Evolutionary conservation across 2,113 vertebrate genomes (phyloP).

Genomic region (Dipodomys ordii): DNA sequence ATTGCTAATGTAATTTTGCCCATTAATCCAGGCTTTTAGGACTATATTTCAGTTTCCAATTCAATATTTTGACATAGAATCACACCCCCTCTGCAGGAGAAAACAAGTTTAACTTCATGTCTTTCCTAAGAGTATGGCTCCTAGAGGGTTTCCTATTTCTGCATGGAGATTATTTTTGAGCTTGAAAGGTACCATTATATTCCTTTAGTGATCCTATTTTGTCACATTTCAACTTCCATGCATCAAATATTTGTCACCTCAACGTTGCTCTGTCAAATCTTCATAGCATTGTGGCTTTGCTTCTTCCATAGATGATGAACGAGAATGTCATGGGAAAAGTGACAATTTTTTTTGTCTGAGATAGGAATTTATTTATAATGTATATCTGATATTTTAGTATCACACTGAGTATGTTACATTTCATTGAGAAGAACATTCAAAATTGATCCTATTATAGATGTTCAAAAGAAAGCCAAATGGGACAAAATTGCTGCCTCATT

Average conservation of each 20-base stretch:
- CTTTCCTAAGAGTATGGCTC: conserved; percentile 45
- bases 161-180: background rate
- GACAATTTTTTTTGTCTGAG: no score
- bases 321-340: no score
- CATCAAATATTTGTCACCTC: no score
- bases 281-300: no score
- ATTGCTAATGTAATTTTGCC: conserved; percentile 42
- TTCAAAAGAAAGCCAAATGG: conserved; percentile 50
- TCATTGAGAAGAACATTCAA: conserved; percentile 17
- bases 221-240: no score
- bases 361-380: no score
- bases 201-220: no score
- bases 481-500: background rate
- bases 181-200: no score
- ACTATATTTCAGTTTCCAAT: conserved; percentile 46
- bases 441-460: conserved; percentile 27
- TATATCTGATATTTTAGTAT: no score
- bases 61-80: conserved; percentile 63
- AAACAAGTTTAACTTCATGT: conserved; percentile 6
- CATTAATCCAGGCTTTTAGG: conserved; percentile 32
- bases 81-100: background rate
- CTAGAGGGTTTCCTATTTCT: conserved; percentile 21
- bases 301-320: no score
- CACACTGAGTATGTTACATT: conserved; percentile 6
- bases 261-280: no score